A percentile compares a stretch with the other conserved stretches of the same genome.
phyloP scores from a whole-genome alignment of 2,797 vertebrate species.

The Euphonia xanthogaster region DNA sequence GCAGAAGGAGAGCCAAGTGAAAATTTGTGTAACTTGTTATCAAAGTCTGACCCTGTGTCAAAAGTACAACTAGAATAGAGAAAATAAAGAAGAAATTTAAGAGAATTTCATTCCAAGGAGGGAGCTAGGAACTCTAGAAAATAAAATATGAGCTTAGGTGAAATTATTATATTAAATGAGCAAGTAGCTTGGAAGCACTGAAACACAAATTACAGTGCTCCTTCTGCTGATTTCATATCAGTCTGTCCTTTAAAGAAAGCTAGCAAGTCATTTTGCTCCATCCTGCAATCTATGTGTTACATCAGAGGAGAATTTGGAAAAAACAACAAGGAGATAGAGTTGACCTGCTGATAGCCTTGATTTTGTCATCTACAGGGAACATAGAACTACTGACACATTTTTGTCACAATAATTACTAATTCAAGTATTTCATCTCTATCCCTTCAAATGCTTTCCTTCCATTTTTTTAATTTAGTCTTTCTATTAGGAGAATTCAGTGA shows the following conservation, averaged over 20 bases:
- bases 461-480: neutral
- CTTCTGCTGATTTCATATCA: neutral
- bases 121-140: neutral
- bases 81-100: neutral
- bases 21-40: neutral
- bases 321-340: neutral
- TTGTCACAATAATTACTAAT: neutral
- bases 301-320: neutral
- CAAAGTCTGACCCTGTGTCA: neutral
- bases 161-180: neutral
- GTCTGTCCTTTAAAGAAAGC: neutral
- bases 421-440: neutral
- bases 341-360: neutral
- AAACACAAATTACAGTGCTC: neutral
- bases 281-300: neutral
- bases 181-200: neutral
- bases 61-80: neutral
- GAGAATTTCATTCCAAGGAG: neutral
- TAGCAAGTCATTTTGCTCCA: neutral
- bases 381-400: neutral
- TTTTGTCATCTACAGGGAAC: neutral
- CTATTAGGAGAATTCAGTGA: neutral
- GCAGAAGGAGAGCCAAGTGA: neutral
- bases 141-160: neutral
- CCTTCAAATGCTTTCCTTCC: neutral